A percentile compares a stretch with the other conserved stretches of the same genome.
Conservation (phyloP, 2,888 invertebrate species). For the Pachycephus smyrnensis region DNA sequence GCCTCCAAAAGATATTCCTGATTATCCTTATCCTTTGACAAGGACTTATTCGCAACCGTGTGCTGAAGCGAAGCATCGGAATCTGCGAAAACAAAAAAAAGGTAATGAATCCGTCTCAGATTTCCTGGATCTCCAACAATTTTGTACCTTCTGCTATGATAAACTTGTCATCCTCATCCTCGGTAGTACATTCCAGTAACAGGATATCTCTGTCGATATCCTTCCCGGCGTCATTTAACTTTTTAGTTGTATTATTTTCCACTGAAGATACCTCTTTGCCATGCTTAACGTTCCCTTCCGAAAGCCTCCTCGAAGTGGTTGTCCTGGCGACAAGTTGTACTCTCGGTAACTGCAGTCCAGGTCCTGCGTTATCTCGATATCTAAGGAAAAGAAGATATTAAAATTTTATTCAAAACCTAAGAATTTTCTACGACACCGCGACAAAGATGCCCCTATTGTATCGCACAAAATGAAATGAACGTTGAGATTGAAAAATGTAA, state of each 20-base stretch:
- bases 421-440: neutral
- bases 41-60: neutral
- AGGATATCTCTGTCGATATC: neutral
- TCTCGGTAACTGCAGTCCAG: constrained; percentile 12
- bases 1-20: neutral
- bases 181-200: neutral
- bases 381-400: constrained; percentile 8
- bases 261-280: neutral
- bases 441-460: neutral
- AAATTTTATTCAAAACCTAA: neutral
- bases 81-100: neutral
- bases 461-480: neutral
- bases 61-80: neutral
- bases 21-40: neutral
- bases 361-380: constrained; percentile 15
- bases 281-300: neutral
- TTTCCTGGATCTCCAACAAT: neutral
- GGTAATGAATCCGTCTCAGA: neutral
- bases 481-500: neutral
- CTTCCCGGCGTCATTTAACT: neutral
- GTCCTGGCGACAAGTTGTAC: constrained; percentile 14
- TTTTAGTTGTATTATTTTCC: neutral
- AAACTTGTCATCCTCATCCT: neutral
- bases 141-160: neutral
- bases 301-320: neutral